These are phyloP conservation scores for Eclectus roratus DNA, from an alignment of 2,113 vertebrate genomes.

Conservation along the genomic window DNA sequence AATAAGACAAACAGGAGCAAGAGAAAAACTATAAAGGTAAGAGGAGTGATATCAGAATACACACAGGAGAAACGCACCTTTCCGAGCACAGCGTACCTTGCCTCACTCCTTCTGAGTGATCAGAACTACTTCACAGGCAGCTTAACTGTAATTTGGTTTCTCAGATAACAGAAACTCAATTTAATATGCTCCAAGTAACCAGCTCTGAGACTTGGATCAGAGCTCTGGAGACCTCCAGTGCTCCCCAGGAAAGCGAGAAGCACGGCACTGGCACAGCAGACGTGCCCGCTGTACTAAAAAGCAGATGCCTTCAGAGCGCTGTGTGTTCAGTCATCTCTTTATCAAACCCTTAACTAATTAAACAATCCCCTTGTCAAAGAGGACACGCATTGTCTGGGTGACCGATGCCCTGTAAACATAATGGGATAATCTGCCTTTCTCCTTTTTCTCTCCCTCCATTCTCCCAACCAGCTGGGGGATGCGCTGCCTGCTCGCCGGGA, in stretches of 20 bases:
- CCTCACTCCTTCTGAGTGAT: neutral
- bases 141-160: neutral
- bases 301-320: conserved; percentile 62
- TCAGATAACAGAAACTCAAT: neutral
- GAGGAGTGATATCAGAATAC: neutral
- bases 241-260: neutral
- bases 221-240: neutral
- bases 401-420: conserved; percentile 53
- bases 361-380: conserved; percentile 51
- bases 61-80: neutral
- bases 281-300: neutral
- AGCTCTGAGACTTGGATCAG: neutral
- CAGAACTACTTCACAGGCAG: neutral
- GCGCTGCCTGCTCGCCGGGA: neutral
- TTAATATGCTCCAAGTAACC: neutral
- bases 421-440: conserved; percentile 51
- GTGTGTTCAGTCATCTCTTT: conserved; percentile 48
- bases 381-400: conserved; percentile 34
- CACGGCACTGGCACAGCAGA: neutral
- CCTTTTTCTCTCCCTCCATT: neutral
- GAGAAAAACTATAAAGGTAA: neutral
- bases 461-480: conserved; percentile 53
- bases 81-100: neutral
- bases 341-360: conserved; percentile 60
- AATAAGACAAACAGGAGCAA: neutral